Conservation (phyloP, 2,888 invertebrate genomes). For the Drosophila falleni region DNA sequence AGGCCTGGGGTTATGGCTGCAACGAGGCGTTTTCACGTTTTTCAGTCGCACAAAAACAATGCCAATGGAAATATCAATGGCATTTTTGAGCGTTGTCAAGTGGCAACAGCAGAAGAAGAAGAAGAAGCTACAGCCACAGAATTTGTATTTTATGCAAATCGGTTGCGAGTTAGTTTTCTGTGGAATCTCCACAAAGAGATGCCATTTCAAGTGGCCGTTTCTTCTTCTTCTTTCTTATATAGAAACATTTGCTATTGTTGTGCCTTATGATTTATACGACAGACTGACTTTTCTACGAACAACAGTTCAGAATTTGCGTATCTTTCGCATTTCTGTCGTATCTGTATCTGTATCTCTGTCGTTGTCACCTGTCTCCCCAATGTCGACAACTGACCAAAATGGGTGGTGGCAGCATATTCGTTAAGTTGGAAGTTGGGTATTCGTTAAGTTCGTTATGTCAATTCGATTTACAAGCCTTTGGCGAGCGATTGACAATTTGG, state of each 20-base stretch:
- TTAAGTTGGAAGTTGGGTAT: slow-evolving; percentile 14
- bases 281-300: slow-evolving; percentile 27
- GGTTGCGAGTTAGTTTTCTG: slow-evolving; percentile 46
- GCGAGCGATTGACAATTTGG: slow-evolving; percentile 75
- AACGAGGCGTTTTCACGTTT: slow-evolving; percentile 52
- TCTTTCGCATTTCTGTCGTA: slow-evolving; percentile 4
- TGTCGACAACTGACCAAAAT: slow-evolving; percentile 10
- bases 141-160: slow-evolving; percentile 78
- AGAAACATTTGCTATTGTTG: slow-evolving; percentile 63
- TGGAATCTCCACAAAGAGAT: slow-evolving; percentile 55
- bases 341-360: not conserved
- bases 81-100: slow-evolving; percentile 77
- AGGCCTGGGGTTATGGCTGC: slow-evolving; percentile 19
- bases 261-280: slow-evolving; percentile 65
- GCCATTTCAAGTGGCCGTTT: slow-evolving; percentile 53
- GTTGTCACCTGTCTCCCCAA: slow-evolving; percentile 21
- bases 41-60: slow-evolving; percentile 58
- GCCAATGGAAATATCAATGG: slow-evolving; percentile 73
- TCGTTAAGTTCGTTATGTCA: slow-evolving; percentile 77
- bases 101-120: slow-evolving; percentile 41
- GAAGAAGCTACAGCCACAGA: slow-evolving; percentile 44
- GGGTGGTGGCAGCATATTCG: slow-evolving; percentile 42
- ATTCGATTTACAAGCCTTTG: slow-evolving; percentile 77
- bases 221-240: slow-evolving; percentile 17
- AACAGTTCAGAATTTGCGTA: slow-evolving; percentile 22